phyloP scores from a whole-genome alignment of 2,113 vertebrate species.

The Cyprinodon tularosa region DNA sequence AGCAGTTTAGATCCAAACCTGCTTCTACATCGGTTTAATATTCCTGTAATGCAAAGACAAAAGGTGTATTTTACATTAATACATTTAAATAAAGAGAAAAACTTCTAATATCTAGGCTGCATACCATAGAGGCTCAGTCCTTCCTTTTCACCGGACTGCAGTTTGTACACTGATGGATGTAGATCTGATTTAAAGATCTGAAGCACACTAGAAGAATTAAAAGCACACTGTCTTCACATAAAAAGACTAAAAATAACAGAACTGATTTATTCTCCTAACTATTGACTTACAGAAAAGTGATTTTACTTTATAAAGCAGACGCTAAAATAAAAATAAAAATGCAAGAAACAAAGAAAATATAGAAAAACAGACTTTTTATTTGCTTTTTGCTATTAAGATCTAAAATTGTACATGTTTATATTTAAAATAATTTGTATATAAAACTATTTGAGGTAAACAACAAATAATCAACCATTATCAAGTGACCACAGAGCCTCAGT shows the following conservation, averaged over 20 bases:
- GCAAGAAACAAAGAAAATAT: neutral
- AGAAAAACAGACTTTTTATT: neutral
- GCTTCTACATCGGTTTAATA: constrained; percentile 78
- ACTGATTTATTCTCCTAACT: neutral
- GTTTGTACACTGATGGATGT: constrained; percentile 96
- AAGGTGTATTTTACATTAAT: neutral
- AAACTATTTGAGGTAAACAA: neutral
- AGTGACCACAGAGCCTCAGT: no score
- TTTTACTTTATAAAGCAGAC: neutral
- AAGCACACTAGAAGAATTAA: constrained; percentile 82
- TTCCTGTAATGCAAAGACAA: constrained; percentile 58
- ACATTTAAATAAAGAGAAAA: neutral
- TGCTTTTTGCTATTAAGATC: neutral
- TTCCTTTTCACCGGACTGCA: constrained; percentile 92
- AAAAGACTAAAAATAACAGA: neutral
- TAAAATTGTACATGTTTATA: neutral
- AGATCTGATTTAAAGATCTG: constrained; percentile 96
- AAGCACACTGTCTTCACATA: neutral
- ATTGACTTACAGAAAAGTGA: no score
- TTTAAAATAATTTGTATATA: no score
- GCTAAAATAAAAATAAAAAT: neutral
- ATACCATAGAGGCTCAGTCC: constrained; percentile 94
- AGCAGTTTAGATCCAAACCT: constrained; percentile 79
- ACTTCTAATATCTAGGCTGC: neutral
- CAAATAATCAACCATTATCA: neutral